Evolutionary conservation across 1,140 invertebrate species (phyloP), one percentile per base, ranked within the genome.

Genomic region (Asbolus verrucosus): DNA sequence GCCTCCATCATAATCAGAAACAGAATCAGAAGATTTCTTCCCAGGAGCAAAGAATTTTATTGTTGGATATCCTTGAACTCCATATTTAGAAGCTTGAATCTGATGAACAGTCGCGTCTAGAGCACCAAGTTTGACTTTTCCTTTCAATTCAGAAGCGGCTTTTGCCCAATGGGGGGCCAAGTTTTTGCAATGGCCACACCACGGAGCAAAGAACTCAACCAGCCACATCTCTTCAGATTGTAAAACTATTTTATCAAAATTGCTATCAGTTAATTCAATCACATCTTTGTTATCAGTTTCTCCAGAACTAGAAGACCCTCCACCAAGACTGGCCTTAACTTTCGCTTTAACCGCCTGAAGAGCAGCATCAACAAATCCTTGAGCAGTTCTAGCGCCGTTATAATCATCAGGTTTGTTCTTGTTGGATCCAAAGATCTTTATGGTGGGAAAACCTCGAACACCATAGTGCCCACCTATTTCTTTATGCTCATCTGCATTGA

Each of bases 151-250:
- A 19, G 91, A 89, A 33, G 98, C 98, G 30, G 98, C 98, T 79
- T 92, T 89, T 11, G 91, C 92, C 96, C 96, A 99, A 72, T 97
- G 91, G 0, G 97, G 97, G 43, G 92, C 96, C 8, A 99, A 85
- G 79, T 94, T 97, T 83, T 99, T 98, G 81, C 97, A 98, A 82
- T 98, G 94, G 14, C 94, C 94, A 82, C 95, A 97, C 94, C 94
- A 96, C 0, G 97, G 97, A 9, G 97, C 97, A 83, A 91, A 98
- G 86, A 99, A 99, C 81, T 98, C 96, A 2, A 99, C 95, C 50
- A 99, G 79, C 94, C 95, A 98, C 82, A 97, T 87, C 76, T 98
- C 95, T 9, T 97, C 92, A 2, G 93, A 95, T 54, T 95, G 86
- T 60, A 98, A 79, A 6, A 99, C 96, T 27, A 92, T 77, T 78